Percentiles rank a stretch among this genome's conserved stretches.
Conservation (phyloP, 2,888 invertebrate species). For the Melipona bicolor region DNA sequence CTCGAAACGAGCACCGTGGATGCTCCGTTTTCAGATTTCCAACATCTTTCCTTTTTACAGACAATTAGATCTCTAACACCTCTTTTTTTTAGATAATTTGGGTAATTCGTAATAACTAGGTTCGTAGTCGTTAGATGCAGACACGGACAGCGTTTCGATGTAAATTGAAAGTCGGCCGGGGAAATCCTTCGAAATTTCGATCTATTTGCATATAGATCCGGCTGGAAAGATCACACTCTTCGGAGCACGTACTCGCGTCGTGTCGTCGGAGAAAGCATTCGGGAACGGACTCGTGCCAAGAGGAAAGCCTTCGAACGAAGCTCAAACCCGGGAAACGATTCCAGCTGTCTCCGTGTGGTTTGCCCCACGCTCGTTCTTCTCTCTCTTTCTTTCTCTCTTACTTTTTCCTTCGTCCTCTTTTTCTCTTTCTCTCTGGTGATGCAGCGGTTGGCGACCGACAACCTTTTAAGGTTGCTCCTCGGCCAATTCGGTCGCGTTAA, state of each 20-base stretch:
- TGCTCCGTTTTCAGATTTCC: too few relatives aligned
- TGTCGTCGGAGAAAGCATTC: constrained; percentile 16
- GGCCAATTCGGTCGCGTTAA: constrained; percentile 25
- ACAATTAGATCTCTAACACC: background rate
- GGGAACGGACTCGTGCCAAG: constrained; percentile 12
- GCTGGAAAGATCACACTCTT: background rate
- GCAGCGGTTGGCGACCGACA: constrained; percentile 55
- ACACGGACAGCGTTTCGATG: too few relatives aligned
- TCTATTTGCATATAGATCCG: constrained; percentile 4
- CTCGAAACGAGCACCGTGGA: background rate
- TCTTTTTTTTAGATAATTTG: too few relatives aligned
- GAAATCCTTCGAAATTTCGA: background rate
- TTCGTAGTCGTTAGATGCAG: too few relatives aligned
- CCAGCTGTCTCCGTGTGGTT: constrained; percentile 57
- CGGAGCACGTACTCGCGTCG: background rate
- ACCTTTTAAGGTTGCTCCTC: constrained; percentile 16
- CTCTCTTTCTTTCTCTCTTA: constrained; percentile 46
- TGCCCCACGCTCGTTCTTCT: constrained; percentile 3
- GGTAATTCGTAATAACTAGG: too few relatives aligned
- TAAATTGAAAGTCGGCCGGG: background rate
- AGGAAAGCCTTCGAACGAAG: constrained; percentile 20
- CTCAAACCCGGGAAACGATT: constrained; percentile 49
- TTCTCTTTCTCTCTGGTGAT: constrained; percentile 51
- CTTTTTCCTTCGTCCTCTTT: constrained; percentile 48
- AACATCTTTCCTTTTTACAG: too few relatives aligned